A percentile compares a stretch with the other conserved stretches of the same genome.
These are phyloP conservation scores for Synergus laeviventris DNA, from an alignment of 2,888 invertebrate species.

Conservation along the genomic window DNA sequence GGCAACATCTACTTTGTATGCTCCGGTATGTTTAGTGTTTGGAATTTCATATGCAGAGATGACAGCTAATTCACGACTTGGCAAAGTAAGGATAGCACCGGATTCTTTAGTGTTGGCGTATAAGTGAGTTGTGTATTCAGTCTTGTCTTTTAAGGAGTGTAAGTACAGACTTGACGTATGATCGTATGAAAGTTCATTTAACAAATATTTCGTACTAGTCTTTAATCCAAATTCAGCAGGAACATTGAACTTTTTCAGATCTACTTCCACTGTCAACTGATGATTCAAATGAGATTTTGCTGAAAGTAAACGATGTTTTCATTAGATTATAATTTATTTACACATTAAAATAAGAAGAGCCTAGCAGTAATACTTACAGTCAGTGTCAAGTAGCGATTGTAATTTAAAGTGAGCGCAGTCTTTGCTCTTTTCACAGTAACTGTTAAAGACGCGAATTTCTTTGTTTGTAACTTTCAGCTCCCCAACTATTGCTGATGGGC, in stretches of 20 bases:
- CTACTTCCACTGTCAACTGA: constrained; percentile 81
- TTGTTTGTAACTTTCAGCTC: constrained; percentile 85
- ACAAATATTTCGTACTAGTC: constrained; percentile 80
- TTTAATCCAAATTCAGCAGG: constrained; percentile 86
- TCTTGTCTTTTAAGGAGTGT: constrained; percentile 81
- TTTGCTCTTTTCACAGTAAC: constrained; percentile 88
- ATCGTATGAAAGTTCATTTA: constrained; percentile 78
- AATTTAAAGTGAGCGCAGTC: constrained; percentile 86
- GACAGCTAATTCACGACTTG: constrained; percentile 82
- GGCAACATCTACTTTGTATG: constrained; percentile 80
- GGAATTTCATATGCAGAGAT: constrained; percentile 77
- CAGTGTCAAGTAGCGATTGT: constrained; percentile 76
- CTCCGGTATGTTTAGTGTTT: constrained; percentile 76
- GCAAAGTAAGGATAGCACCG: constrained; percentile 82
- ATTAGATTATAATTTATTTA: not conserved
- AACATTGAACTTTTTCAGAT: constrained; percentile 85
- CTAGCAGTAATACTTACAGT: constrained; percentile 60
- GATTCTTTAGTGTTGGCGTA: constrained; percentile 82
- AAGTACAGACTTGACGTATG: constrained; percentile 86
- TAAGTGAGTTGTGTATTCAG: constrained; percentile 84
- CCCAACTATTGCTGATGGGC: constrained; percentile 83
- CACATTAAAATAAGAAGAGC: not conserved
- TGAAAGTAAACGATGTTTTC: constrained; percentile 59
- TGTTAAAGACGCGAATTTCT: constrained; percentile 83
- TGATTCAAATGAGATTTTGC: constrained; percentile 80